phyloP scores from a whole-genome alignment of 2,888 invertebrate genomes.

The Salticus scenicus region DNA sequence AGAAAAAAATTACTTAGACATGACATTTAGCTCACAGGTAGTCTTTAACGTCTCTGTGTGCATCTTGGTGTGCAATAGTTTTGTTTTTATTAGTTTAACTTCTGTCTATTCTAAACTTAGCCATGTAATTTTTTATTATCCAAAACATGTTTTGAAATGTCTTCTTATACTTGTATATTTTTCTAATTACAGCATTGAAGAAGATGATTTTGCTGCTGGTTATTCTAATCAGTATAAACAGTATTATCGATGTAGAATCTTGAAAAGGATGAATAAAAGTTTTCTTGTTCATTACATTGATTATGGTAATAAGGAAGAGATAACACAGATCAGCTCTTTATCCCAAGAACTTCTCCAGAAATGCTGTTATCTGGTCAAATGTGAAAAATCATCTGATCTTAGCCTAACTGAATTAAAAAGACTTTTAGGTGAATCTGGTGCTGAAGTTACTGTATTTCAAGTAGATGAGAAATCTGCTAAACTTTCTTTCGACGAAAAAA shows the following conservation, averaged over 20 bases:
- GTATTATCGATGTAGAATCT: constrained; percentile 37
- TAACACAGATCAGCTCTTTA: constrained; percentile 11
- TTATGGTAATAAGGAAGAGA: constrained; percentile 52
- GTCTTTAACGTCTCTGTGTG: too few species aligned
- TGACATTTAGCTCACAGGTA: too few species aligned
- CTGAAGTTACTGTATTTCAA: neutral
- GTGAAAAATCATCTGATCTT: constrained; percentile 13
- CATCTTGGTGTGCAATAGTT: too few species aligned
- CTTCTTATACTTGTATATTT: neutral
- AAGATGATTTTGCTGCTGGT: constrained; percentile 53
- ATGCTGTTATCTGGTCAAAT: constrained; percentile 30
- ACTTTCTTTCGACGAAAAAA: neutral
- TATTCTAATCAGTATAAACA: constrained; percentile 17
- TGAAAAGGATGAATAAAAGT: constrained; percentile 24
- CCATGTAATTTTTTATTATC: neutral
- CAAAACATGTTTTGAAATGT: neutral
- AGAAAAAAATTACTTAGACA: too few species aligned
- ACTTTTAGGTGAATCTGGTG: neutral
- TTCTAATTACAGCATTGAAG: constrained; percentile 45
- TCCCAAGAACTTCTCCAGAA: constrained; percentile 8
- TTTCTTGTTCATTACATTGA: constrained; percentile 54
- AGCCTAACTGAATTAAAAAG: constrained; percentile 4
- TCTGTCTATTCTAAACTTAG: neutral
- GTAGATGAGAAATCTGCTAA: neutral
- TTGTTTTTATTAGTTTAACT: neutral